Conservation (phyloP, 2,113 vertebrate species). For the Trogon surrucura region DNA sequence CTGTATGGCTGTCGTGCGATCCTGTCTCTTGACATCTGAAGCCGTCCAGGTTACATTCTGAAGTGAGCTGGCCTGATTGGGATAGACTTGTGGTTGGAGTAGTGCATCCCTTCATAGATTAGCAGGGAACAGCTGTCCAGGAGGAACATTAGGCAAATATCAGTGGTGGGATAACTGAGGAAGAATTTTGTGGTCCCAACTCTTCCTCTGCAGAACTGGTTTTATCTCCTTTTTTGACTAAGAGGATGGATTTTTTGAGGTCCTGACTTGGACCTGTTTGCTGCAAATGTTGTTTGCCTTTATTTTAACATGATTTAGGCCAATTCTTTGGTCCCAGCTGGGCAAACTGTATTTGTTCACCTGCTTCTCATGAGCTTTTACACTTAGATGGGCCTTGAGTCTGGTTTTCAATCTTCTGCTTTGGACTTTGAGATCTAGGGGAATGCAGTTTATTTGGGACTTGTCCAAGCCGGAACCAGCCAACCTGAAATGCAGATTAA, state of each 20-base stretch:
- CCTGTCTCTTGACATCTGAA: neutral
- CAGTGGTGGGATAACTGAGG: neutral
- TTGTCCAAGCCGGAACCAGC: neutral
- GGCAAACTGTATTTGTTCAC: neutral
- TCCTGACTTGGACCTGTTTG: neutral
- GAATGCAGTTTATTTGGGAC: neutral
- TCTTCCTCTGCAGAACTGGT: neutral
- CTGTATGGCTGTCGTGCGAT: rapidly evolving
- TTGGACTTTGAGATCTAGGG: neutral
- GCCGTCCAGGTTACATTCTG: neutral
- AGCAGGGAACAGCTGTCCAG: neutral
- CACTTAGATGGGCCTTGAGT: neutral
- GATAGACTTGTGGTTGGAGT: neutral
- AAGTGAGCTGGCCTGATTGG: neutral
- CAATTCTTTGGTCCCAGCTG: neutral
- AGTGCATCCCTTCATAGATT: neutral
- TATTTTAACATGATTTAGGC: neutral
- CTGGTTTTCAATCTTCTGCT: neutral
- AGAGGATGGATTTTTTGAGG: neutral
- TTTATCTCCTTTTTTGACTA: neutral
- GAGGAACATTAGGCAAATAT: neutral
- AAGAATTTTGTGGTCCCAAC: neutral
- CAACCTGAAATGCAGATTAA: neutral
- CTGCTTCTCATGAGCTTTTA: neutral
- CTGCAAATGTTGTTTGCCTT: neutral